Evolutionary conservation across 1,140 invertebrate genomes (phyloP).

Genomic region (Drosophila navojoa): DNA sequence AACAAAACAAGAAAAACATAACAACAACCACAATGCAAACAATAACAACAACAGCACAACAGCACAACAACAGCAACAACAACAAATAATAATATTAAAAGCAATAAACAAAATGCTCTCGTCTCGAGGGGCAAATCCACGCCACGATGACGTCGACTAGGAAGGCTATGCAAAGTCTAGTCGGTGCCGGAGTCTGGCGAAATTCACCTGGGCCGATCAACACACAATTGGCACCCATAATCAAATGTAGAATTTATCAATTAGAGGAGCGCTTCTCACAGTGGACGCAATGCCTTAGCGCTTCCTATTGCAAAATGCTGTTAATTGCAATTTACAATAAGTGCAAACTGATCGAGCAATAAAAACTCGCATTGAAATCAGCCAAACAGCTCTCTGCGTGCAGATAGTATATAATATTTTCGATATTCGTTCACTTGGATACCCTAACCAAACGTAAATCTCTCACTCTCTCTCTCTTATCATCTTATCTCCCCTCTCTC

Average conservation of each 20-base stretch:
- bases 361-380: constrained; percentile 18
- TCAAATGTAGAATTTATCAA: constrained; percentile 59
- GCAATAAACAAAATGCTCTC: constrained; percentile 25
- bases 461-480: no score
- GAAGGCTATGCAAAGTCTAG: constrained; percentile 70
- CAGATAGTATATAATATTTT: neutral
- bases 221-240: constrained; percentile 27
- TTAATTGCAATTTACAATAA: constrained; percentile 68
- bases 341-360: constrained; percentile 48
- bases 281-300: constrained; percentile 3
- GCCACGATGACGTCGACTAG: constrained; percentile 32
- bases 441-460: constrained; percentile 16
- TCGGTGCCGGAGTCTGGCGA: constrained; percentile 6
- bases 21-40: constrained; percentile 9
- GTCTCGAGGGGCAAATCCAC: constrained; percentile 38
- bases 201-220: constrained; percentile 43
- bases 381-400: neutral
- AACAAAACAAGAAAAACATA: neutral
- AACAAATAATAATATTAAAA: constrained; percentile 12
- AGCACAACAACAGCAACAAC: neutral
- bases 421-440: constrained; percentile 20
- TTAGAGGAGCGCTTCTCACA: constrained; percentile 54
- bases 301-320: constrained; percentile 63
- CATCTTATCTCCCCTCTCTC: no score
- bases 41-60: neutral